phyloP scores from a whole-genome alignment of 2,888 invertebrate species.

The Philonicus albiceps region DNA sequence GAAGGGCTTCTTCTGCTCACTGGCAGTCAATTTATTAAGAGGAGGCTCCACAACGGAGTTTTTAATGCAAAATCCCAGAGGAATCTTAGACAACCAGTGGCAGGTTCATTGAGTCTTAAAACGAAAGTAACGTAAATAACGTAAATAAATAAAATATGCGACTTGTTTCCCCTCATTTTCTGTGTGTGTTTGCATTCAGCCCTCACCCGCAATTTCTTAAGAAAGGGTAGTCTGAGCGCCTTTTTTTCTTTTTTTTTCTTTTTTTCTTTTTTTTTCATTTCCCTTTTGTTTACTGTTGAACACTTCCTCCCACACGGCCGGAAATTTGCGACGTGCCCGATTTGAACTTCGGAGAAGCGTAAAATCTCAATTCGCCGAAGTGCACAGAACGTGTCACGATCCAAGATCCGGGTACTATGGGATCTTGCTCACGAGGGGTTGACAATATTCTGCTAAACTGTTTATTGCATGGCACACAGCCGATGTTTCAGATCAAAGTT shows the following conservation, averaged over 20 bases:
- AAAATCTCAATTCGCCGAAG: slow-evolving; percentile 16
- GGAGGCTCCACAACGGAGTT: background rate
- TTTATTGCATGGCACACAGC: background rate
- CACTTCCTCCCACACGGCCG: background rate
- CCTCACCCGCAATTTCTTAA: background rate
- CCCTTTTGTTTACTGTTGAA: background rate
- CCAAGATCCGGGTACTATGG: background rate
- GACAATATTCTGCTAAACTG: background rate
- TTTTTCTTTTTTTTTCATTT: background rate
- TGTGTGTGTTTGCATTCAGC: background rate
- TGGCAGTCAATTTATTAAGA: slow-evolving; percentile 9
- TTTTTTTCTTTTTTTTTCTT: background rate
- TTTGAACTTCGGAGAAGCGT: background rate
- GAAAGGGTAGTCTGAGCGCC: background rate
- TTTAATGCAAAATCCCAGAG: background rate
- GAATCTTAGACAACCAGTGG: background rate
- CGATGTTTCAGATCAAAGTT: background rate
- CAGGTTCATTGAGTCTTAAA: slow-evolving; percentile 5
- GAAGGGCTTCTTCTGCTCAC: background rate
- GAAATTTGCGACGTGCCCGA: background rate
- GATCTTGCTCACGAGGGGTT: background rate
- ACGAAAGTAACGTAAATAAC: background rate
- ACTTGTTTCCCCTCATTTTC: background rate
- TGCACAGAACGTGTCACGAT: background rate
- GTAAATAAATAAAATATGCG: background rate